Percentiles rank a stretch among this genome's conserved stretches.
phyloP scores from a whole-genome alignment of 2,797 vertebrate genomes.

The Enteromius paludinosus region DNA sequence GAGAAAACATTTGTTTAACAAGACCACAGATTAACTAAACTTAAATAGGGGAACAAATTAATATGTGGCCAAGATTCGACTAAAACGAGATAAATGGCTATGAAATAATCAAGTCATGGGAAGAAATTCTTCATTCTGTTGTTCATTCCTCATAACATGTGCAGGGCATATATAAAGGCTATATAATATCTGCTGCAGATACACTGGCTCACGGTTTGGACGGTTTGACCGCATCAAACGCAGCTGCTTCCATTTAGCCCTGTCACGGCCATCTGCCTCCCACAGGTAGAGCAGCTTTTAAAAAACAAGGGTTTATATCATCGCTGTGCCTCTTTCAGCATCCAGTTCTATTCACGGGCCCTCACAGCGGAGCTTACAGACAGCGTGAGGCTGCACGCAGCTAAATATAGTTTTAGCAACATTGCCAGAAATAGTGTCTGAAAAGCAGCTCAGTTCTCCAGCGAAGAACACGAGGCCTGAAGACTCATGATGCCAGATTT shows the following conservation, averaged over 20 bases:
- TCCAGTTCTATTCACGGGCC: neutral
- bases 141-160: neutral
- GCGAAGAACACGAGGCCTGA: constrained; percentile 3
- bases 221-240: neutral
- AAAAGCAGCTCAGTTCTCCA: constrained; percentile 35
- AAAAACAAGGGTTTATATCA: neutral
- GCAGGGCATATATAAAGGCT: neutral
- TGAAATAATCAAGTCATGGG: neutral
- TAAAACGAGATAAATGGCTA: neutral
- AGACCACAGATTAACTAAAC: neutral
- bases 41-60: neutral
- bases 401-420: constrained; percentile 51
- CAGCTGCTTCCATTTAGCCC: constrained; percentile 7
- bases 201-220: no score
- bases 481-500: neutral
- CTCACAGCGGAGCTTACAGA: neutral
- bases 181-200: neutral
- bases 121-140: no score
- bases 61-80: neutral
- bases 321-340: constrained; percentile 11
- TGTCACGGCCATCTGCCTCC: constrained; percentile 30
- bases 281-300: constrained; percentile 7
- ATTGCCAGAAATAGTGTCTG: constrained; percentile 48
- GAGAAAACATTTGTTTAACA: neutral
- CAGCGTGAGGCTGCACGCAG: neutral